phyloP scores from a whole-genome alignment of 2,797 vertebrate genomes.

The Enoplosus armatus region DNA sequence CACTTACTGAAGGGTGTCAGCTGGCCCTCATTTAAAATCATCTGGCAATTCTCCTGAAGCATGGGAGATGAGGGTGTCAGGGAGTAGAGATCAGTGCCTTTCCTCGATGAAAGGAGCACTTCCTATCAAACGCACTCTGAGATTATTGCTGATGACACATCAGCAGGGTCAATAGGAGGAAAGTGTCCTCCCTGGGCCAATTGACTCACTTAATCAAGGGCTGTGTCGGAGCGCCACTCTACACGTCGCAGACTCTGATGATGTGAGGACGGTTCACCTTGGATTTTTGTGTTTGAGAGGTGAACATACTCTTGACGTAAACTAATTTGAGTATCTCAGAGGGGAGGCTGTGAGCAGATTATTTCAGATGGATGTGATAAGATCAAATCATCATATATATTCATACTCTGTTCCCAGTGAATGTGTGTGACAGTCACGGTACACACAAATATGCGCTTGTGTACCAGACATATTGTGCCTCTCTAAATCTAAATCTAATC shows the following conservation, averaged over 20 bases:
- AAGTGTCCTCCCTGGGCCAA: constrained; percentile 77
- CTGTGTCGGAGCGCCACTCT: constrained; percentile 45
- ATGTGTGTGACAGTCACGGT: not conserved
- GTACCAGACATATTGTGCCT: not conserved
- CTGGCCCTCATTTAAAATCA: constrained; percentile 76
- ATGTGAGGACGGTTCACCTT: constrained; percentile 70
- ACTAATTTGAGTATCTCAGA: constrained; percentile 69
- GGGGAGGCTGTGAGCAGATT: constrained; percentile 33
- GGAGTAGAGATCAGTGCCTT: constrained; percentile 67
- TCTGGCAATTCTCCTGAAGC: constrained; percentile 68
- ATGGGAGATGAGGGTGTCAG: constrained; percentile 62
- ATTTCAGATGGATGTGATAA: constrained; percentile 40
- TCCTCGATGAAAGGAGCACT: constrained; percentile 73
- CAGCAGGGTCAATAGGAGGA: constrained; percentile 79
- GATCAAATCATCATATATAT: constrained; percentile 44
- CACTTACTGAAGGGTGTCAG: constrained; percentile 64
- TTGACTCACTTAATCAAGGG: constrained; percentile 80
- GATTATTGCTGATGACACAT: constrained; percentile 84
- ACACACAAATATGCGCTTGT: not conserved
- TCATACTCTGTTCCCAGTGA: not conserved
- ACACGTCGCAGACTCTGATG: constrained; percentile 57
- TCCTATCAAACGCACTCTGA: constrained; percentile 77
- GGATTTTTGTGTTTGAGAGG: constrained; percentile 59
- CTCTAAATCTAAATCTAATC: not conserved
- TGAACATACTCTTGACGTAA: constrained; percentile 59